Evolutionary conservation across 2,113 vertebrate genomes (phyloP).

Genomic region (Channa argus): DNA sequence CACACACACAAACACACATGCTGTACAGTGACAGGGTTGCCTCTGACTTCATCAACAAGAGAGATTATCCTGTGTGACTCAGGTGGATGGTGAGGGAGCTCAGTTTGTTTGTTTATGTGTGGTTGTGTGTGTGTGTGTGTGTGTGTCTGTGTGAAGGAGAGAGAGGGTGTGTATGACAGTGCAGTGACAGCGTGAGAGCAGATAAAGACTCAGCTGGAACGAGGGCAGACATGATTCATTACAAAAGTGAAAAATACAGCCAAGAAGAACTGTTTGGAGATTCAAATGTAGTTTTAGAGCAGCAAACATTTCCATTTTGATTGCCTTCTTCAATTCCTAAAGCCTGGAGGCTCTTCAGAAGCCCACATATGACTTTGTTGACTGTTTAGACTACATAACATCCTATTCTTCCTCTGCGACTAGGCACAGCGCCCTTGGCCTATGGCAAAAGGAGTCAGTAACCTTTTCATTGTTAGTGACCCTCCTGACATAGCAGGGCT

Average conservation of each 20-base stretch:
- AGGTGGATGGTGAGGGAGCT: constrained; percentile 72
- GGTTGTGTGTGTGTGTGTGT: constrained; percentile 20
- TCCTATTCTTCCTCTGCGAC: constrained; percentile 37
- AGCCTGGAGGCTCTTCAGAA: constrained; percentile 44
- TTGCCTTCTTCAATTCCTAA: constrained; percentile 58
- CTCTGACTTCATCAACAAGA: constrained; percentile 73
- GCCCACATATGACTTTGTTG: constrained; percentile 35
- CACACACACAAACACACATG: constrained; percentile 21
- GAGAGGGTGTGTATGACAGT: constrained; percentile 30
- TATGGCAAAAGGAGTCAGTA: constrained; percentile 31
- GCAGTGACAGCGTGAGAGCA: constrained; percentile 48
- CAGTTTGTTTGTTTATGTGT: constrained; percentile 60
- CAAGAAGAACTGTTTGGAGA: constrained; percentile 47
- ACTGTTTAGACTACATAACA: constrained; percentile 40
- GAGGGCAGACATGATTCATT: constrained; percentile 63
- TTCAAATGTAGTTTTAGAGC: constrained; percentile 54
- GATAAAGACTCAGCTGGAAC: constrained; percentile 59
- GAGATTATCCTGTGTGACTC: constrained; percentile 76
- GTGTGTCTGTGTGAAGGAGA: background rate
- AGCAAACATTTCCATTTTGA: constrained; percentile 65
- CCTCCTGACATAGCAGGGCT: background rate
- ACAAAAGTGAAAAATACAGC: constrained; percentile 60
- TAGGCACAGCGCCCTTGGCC: constrained; percentile 32
- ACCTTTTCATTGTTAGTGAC: constrained; percentile 38
- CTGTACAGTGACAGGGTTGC: constrained; percentile 58